Conservation (phyloP, 2,888 invertebrate species). For the Diaprepes abbreviatus region DNA sequence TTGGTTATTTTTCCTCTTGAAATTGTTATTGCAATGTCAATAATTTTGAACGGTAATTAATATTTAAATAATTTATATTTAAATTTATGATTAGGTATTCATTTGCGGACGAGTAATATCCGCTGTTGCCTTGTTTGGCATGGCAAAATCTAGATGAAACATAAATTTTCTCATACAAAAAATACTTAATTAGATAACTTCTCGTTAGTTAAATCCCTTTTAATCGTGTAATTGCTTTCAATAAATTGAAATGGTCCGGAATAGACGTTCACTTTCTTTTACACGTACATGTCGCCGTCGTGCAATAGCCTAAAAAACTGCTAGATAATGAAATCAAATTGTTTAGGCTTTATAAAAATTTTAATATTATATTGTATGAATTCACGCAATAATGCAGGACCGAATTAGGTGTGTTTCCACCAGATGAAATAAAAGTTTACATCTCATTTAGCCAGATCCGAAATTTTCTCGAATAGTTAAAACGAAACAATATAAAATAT, state of each 20-base stretch:
- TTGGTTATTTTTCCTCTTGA: no score
- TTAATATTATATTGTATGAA: background rate
- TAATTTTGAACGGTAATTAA: background rate
- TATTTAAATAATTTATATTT: background rate
- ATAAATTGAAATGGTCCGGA: conserved; percentile 4
- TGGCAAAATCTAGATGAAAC: background rate
- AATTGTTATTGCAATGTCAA: background rate
- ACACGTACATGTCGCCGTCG: conserved; percentile 1
- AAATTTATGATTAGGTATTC: background rate
- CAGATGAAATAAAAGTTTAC: no score
- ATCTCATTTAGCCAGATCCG: no score
- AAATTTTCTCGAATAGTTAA: no score
- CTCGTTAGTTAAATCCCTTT: conserved; percentile 20
- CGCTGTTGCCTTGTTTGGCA: background rate
- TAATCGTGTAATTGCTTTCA: conserved; percentile 21
- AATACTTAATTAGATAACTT: conserved; percentile 8
- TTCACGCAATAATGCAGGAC: background rate
- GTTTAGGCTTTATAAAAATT: background rate
- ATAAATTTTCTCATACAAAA: conserved; percentile 7
- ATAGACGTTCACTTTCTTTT: conserved; percentile 31
- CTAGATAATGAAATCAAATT: conserved; percentile 21
- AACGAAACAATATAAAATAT: no score
- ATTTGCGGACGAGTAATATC: background rate
- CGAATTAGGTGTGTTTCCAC: no score
- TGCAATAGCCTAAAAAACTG: conserved; percentile 14